phyloP scores from a whole-genome alignment of 2,113 vertebrate species.

The Peromyscus maniculatus region DNA sequence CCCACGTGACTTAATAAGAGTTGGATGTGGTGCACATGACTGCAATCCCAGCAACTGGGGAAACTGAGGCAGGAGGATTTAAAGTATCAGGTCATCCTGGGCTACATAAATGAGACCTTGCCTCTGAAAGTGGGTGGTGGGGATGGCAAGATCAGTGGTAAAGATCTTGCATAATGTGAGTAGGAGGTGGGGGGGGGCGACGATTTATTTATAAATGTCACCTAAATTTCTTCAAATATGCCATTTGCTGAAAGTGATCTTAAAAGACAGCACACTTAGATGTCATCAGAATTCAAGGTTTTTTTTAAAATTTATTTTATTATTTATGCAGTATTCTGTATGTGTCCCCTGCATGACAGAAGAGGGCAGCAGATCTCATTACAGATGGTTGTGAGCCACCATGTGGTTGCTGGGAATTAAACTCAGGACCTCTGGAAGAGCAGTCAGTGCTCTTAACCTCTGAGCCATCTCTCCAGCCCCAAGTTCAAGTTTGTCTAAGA shows the following conservation, averaged over 20 bases:
- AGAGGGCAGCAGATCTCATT: too few species aligned
- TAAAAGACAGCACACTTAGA: not conserved
- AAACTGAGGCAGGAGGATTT: not conserved
- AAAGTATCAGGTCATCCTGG: not conserved
- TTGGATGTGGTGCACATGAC: not conserved
- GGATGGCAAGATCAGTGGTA: not conserved
- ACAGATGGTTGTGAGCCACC: too few species aligned
- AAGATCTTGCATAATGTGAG: not conserved
- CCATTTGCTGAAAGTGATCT: not conserved
- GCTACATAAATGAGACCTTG: not conserved
- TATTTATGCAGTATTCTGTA: too few species aligned
- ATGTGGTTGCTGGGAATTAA: too few species aligned
- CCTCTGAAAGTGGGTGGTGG: not conserved
- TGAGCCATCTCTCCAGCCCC: too few species aligned
- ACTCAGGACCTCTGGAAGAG: too few species aligned
- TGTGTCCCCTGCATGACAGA: too few species aligned
- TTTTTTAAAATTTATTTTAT: too few species aligned
- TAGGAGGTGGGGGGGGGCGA: too few species aligned
- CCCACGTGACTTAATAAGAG: not conserved
- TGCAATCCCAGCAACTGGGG: not conserved
- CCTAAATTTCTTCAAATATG: not conserved
- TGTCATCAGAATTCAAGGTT: not conserved
- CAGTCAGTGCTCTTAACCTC: too few species aligned
- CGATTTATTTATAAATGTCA: not conserved
- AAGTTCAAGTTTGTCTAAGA: conserved; percentile 2